A percentile compares a stretch with the other conserved stretches of the same genome.
Evolutionary conservation across 2,113 vertebrate species (phyloP).

Genomic region (Ciconia stormi): DNA sequence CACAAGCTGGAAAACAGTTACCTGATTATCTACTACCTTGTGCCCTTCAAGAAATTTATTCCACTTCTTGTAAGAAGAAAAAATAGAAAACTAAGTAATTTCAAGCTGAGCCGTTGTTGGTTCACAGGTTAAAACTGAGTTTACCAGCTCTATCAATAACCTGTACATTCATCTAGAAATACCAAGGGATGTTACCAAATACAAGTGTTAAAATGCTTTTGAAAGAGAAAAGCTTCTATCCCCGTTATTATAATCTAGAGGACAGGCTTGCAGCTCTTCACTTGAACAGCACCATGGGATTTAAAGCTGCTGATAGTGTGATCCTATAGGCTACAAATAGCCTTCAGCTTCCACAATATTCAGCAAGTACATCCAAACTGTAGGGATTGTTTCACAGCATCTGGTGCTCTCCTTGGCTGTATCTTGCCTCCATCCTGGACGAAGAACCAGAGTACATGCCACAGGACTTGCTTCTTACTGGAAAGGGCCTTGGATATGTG

Average conservation of each 20-base stretch:
- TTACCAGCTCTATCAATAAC: background rate
- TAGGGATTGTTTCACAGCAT: background rate
- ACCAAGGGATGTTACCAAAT: background rate
- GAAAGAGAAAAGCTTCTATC: background rate
- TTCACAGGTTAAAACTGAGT: background rate
- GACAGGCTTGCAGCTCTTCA: background rate
- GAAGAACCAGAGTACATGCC: background rate
- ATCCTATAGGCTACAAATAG: background rate
- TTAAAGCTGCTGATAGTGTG: background rate
- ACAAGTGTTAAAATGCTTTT: background rate
- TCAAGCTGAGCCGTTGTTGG: background rate
- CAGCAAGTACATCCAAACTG: background rate
- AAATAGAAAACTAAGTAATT: background rate
- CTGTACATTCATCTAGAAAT: background rate
- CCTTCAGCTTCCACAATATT: background rate
- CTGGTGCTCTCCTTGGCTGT: background rate
- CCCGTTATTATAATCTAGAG: background rate
- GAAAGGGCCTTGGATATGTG: background rate
- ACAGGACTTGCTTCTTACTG: background rate
- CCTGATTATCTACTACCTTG: background rate
- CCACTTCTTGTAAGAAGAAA: background rate
- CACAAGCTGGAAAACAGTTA: background rate
- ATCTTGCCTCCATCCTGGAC: background rate
- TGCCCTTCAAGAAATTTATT: background rate
- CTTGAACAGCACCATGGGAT: background rate